Conservation (phyloP, 2,888 invertebrate genomes). For the Plemyria rubiginata region DNA sequence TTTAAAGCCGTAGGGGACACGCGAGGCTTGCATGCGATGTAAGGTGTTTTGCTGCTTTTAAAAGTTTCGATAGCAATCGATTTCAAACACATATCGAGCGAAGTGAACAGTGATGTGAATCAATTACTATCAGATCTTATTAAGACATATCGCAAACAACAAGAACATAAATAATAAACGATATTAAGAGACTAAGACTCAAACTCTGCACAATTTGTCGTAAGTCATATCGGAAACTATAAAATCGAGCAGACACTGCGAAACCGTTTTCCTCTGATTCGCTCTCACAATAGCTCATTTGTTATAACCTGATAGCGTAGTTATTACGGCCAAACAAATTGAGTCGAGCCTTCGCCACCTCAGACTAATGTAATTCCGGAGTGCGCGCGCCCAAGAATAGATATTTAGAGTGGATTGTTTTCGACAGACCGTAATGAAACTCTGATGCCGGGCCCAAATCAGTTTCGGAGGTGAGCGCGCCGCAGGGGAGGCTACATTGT, state of each 20-base stretch:
- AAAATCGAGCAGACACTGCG: conserved; percentile 74
- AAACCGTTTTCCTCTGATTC: conserved; percentile 79
- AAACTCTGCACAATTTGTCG: conserved; percentile 10
- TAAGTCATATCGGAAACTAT: conserved; percentile 49
- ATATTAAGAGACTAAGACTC: conserved; percentile 11
- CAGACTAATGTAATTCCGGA: conserved; percentile 85
- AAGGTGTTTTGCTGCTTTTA: conserved; percentile 55
- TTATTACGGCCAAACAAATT: conserved; percentile 84
- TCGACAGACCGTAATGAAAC: conserved; percentile 86
- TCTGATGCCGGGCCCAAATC: conserved; percentile 82
- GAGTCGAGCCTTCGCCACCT: conserved; percentile 85
- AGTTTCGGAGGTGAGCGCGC: conserved; percentile 82
- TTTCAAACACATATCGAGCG: conserved; percentile 33
- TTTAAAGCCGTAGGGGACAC: conserved; percentile 71
- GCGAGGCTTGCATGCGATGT: conserved; percentile 61
- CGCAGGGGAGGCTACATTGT: conserved; percentile 84
- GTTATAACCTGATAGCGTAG: conserved; percentile 83
- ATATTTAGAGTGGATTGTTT: conserved; percentile 86
- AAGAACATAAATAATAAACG: conserved; percentile 6
- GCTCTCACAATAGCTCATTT: conserved; percentile 83
- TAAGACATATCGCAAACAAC: conserved; percentile 6
- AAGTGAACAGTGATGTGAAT: conserved; percentile 25
- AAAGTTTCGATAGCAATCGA: conserved; percentile 39
- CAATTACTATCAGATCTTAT: conserved; percentile 7
- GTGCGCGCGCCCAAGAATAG: conserved; percentile 83